Percentiles rank a stretch among this genome's conserved stretches.
Evolutionary conservation across 92 coral and sea anemone genomes (phyloP).

Genomic region (Bergia sp.): DNA sequence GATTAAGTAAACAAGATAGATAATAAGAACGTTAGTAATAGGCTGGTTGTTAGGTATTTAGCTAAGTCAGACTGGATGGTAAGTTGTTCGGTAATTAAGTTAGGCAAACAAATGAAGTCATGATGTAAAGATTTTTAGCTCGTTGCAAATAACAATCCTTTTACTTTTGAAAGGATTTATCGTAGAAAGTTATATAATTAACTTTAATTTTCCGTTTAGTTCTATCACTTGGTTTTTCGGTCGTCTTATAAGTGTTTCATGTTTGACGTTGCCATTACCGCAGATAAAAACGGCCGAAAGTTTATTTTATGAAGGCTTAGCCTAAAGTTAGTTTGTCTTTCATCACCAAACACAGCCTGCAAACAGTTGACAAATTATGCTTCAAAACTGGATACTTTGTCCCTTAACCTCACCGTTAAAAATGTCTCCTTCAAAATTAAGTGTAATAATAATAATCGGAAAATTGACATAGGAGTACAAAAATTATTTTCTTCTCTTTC

Average conservation of each 20-base stretch:
- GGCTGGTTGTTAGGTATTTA: no score
- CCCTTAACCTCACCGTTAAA: not conserved
- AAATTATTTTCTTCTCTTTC: no score
- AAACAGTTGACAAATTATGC: not conserved
- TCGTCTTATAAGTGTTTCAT: not conserved
- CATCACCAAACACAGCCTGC: not conserved
- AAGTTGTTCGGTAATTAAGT: not conserved
- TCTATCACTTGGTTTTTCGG: not conserved
- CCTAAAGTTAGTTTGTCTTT: not conserved
- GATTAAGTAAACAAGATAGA: no score
- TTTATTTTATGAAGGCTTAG: not conserved
- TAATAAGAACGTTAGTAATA: no score
- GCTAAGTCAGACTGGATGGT: not conserved
- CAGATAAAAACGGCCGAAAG: not conserved
- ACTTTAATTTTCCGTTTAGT: no score
- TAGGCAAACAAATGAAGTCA: not conserved
- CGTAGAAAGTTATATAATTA: not conserved
- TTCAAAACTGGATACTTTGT: not conserved
- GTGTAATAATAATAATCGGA: not conserved
- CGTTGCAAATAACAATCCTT: not conserved
- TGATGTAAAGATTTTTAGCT: not conserved
- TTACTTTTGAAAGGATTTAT: not conserved
- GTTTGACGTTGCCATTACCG: not conserved
- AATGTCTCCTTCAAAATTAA: not conserved
- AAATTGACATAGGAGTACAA: no score